These are phyloP conservation scores for Calephelis perditalis DNA, from an alignment of 2,888 invertebrate genomes.

Conservation along the genomic window DNA sequence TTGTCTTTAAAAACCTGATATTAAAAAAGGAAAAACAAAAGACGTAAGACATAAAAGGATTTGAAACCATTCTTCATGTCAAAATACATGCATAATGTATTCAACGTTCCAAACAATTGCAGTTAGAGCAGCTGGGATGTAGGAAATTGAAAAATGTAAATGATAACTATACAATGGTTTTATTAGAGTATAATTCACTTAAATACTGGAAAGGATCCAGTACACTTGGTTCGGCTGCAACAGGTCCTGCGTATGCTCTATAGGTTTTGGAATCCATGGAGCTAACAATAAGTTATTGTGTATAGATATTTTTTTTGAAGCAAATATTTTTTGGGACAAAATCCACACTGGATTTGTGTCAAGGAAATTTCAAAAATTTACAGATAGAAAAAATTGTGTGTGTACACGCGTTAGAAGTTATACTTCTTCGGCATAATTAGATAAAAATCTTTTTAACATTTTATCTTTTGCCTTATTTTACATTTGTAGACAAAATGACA, in stretches of 20 bases:
- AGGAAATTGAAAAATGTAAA: constrained; percentile 75
- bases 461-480: too few species aligned
- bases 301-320: neutral
- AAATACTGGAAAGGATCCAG: constrained; percentile 64
- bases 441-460: too few species aligned
- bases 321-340: too few species aligned
- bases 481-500: too few species aligned
- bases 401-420: too few species aligned
- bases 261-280: constrained; percentile 33
- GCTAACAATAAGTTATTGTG: constrained; percentile 19
- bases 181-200: constrained; percentile 68
- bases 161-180: constrained; percentile 66
- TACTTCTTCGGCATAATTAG: too few species aligned
- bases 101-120: constrained; percentile 42
- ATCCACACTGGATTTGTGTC: too few species aligned
- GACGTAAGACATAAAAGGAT: constrained; percentile 1
- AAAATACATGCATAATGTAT: constrained; percentile 17
- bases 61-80: constrained; percentile 1
- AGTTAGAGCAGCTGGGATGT: constrained; percentile 42
- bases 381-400: too few species aligned
- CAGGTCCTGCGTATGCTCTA: constrained; percentile 54
- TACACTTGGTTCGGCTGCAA: constrained; percentile 42
- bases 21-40: neutral
- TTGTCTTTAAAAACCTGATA: neutral
- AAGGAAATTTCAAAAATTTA: too few species aligned